A percentile compares a stretch with the other conserved stretches of the same genome.
Evolutionary conservation across 2,888 invertebrate genomes (phyloP).

Genomic region (Cerceris ruficornis): DNA sequence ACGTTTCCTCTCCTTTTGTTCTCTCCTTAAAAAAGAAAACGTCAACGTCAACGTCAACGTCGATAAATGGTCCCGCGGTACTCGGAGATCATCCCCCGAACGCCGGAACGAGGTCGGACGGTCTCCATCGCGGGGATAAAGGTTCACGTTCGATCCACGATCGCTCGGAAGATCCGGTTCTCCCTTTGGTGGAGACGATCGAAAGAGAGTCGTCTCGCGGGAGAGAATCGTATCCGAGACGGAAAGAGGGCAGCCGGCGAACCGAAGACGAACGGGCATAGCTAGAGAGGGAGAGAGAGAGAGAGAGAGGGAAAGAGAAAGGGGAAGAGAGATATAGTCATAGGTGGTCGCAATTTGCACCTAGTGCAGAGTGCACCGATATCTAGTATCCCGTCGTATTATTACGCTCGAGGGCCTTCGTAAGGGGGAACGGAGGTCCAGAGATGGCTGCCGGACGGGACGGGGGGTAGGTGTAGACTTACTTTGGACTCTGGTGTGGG

Average conservation of each 20-base stretch:
- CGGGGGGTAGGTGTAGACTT: constrained; percentile 78
- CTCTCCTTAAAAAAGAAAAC: too few species aligned
- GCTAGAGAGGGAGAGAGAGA: constrained; percentile 9
- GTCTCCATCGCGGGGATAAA: too few species aligned
- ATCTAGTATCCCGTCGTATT: constrained; percentile 75
- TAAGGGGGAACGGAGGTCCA: constrained; percentile 60
- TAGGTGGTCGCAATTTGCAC: constrained; percentile 71
- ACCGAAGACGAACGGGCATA: neutral
- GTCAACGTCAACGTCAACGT: too few species aligned
- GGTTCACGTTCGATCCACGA: too few species aligned
- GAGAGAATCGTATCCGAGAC: too few species aligned
- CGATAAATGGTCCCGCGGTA: too few species aligned
- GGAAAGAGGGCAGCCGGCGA: neutral
- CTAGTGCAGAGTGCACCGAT: constrained; percentile 62
- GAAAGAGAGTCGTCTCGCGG: too few species aligned
- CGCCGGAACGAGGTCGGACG: too few species aligned
- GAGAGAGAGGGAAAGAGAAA: constrained; percentile 16
- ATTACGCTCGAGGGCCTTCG: constrained; percentile 73
- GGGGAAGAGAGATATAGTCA: constrained; percentile 13
- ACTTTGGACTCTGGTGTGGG: constrained; percentile 80
- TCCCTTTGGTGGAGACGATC: too few species aligned
- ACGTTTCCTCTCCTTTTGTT: neutral
- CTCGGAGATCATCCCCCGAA: too few species aligned
- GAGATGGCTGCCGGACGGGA: constrained; percentile 55
- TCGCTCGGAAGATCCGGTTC: too few species aligned